phyloP scores from a whole-genome alignment of 2,797 vertebrate genomes.

The Cyprinodon diabolis region DNA sequence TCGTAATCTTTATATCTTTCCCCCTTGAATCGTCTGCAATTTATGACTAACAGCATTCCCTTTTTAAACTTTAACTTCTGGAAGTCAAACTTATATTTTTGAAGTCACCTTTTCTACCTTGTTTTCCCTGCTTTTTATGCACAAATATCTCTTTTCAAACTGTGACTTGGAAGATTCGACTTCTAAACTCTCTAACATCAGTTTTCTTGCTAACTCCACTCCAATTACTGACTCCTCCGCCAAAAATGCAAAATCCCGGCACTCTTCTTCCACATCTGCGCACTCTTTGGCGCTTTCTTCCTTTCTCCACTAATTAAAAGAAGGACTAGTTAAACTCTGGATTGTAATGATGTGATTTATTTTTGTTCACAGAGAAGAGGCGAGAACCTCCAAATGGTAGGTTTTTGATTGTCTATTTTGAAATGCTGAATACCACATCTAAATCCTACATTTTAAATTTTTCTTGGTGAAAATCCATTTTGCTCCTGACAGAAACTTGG shows the following conservation, averaged over 20 bases:
- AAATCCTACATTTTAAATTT: too few species aligned
- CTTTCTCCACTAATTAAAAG: constrained; percentile 50
- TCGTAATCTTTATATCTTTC: constrained; percentile 43
- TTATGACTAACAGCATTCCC: constrained; percentile 22
- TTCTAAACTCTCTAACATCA: constrained; percentile 47
- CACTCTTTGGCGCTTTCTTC: constrained; percentile 24
- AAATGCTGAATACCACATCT: constrained; percentile 1
- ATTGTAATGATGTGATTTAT: constrained; percentile 68
- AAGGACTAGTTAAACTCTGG: constrained; percentile 7
- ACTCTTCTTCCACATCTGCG: constrained; percentile 6
- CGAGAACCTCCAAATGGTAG: constrained; percentile 90
- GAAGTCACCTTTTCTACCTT: not conserved
- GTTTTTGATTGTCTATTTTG: constrained; percentile 57
- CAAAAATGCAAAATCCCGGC: constrained; percentile 14
- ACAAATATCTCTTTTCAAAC: not conserved
- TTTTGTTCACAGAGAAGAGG: constrained; percentile 88
- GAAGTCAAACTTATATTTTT: constrained; percentile 12
- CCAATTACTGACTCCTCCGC: constrained; percentile 17
- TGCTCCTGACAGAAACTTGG: not conserved
- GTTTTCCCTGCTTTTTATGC: not conserved
- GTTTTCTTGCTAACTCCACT: constrained; percentile 24
- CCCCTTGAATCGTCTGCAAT: constrained; percentile 15
- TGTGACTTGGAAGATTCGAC: not conserved
- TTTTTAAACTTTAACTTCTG: constrained; percentile 26
- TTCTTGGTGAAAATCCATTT: not conserved